A percentile compares a stretch with the other conserved stretches of the same genome.
Conservation (phyloP, 2,888 invertebrate species). For the Endotricha flammealis region DNA sequence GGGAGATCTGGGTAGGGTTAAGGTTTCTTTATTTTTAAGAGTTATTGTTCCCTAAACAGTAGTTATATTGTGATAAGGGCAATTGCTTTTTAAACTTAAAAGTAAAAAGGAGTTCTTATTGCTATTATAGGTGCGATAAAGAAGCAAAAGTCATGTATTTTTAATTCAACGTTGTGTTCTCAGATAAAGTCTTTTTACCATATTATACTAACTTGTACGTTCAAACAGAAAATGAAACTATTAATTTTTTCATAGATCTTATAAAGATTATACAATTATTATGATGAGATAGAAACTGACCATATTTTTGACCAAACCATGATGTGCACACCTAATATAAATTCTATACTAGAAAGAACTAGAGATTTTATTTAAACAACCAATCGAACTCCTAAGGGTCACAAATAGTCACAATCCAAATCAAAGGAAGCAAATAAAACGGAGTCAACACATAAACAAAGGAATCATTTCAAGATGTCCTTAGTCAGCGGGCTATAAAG, state of each 20-base stretch:
- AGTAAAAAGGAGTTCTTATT: neutral
- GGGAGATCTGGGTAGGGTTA: slow-evolving; percentile 53
- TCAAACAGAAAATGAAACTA: no score
- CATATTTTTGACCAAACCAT: no score
- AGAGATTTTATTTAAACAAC: no score
- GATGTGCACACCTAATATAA: no score
- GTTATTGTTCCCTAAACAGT: slow-evolving; percentile 62
- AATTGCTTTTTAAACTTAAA: slow-evolving; percentile 8
- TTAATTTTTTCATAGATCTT: no score
- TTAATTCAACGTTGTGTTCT: no score
- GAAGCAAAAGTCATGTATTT: neutral
- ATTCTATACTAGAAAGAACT: no score
- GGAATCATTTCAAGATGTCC: slow-evolving; percentile 48
- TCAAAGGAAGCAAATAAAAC: slow-evolving; percentile 26
- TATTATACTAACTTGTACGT: no score
- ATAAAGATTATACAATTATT: no score
- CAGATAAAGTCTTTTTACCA: no score
- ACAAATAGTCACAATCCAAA: neutral
- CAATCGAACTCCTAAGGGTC: slow-evolving; percentile 3
- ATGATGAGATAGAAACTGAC: no score
- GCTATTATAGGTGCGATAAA: no score
- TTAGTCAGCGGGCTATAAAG: slow-evolving; percentile 73
- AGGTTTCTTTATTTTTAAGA: slow-evolving; percentile 64
- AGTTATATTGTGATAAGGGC: slow-evolving; percentile 48
- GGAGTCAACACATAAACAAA: slow-evolving; percentile 20